Evolutionary conservation across 2,113 vertebrate genomes (phyloP).

Genomic region (Cervus canadensis): DNA sequence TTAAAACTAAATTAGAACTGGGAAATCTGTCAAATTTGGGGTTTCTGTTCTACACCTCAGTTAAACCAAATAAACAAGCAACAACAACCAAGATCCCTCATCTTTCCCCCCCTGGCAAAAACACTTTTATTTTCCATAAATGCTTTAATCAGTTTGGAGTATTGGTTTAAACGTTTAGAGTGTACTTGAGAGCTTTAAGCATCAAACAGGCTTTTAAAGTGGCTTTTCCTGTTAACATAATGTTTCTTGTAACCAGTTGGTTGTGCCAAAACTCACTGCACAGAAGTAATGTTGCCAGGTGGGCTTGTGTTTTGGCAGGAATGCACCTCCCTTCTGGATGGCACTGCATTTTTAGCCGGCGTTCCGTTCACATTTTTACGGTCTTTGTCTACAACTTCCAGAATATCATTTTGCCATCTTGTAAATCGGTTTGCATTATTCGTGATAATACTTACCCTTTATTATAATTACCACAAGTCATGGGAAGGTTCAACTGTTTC

Average conservation of each 20-base stretch:
- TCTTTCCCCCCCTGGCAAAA: slow-evolving; percentile 13
- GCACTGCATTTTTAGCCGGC: not conserved
- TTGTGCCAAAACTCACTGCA: slow-evolving; percentile 50
- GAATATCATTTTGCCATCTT: slow-evolving; percentile 68
- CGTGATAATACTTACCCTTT: slow-evolving; percentile 75
- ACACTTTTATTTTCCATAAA: slow-evolving; percentile 66
- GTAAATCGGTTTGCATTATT: slow-evolving; percentile 73
- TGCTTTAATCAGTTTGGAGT: slow-evolving; percentile 70
- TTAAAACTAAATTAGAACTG: slow-evolving; percentile 54
- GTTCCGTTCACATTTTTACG: slow-evolving; percentile 55
- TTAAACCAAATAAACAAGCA: slow-evolving; percentile 63
- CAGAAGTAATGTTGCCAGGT: slow-evolving; percentile 45
- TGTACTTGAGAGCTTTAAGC: slow-evolving; percentile 70
- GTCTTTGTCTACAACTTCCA: slow-evolving; percentile 20
- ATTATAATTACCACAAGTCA: slow-evolving; percentile 77
- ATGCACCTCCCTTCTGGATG: not conserved
- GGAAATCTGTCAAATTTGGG: slow-evolving; percentile 65
- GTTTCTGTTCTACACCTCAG: slow-evolving; percentile 69
- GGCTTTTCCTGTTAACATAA: slow-evolving; percentile 79
- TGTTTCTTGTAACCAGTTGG: slow-evolving; percentile 65
- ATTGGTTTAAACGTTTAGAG: slow-evolving; percentile 65
- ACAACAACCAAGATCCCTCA: slow-evolving; percentile 34
- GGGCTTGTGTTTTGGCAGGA: slow-evolving; percentile 26
- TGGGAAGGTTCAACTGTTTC: slow-evolving; percentile 82
- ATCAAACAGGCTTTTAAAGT: slow-evolving; percentile 74